Evolutionary conservation across 1,140 invertebrate genomes (phyloP), one percentile per base, ranked within the genome.

Genomic region (Streblospio benedicti): DNA sequence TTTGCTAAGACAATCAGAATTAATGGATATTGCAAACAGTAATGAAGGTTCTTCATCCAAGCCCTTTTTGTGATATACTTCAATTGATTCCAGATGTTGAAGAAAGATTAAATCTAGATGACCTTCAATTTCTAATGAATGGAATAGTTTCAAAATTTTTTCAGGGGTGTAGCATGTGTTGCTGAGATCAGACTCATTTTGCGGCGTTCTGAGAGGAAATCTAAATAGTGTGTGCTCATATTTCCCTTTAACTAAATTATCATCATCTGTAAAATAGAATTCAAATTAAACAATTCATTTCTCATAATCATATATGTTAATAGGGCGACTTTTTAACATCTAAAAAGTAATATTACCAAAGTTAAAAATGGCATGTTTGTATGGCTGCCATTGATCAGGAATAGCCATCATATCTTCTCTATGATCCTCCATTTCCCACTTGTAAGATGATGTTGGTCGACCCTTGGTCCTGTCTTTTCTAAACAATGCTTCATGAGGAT

Each of bases 81-180:
- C 58, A 23, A 63, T 58, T 5, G 35, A 47, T 20, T 65, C 64
- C 3, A 65, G 43, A 32, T 59, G 28, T 23, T 49, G 32, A 4
- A 65, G 51, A 41, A 65, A 65, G n/a, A 65, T 9, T 16, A 59
- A 31, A 2, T 62, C 27, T 16, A 65, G 53, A 54, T 62, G 57
- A 16, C 57, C 57, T 25, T 65, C 64, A 16, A 25, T 27, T 30
- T 45, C 28, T 51, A 61, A 61, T 25, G 32, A 32, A 25, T 49
- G 38, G 9, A 61, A 54, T 12, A 61, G 43, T 41, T 61, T 43
- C 35, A 57, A 47, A n/a, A 64, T 58, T 27, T 62, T 47, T 12
- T 64, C 49, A 1, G 51, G 16, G 28, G 49, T 51, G 16, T 62
- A 59, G 12, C 32, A 31, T 18, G 6, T 32, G 16, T 43, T 38